phyloP scores from a whole-genome alignment of 2,797 vertebrate genomes.

The Poliocrania exsul region DNA sequence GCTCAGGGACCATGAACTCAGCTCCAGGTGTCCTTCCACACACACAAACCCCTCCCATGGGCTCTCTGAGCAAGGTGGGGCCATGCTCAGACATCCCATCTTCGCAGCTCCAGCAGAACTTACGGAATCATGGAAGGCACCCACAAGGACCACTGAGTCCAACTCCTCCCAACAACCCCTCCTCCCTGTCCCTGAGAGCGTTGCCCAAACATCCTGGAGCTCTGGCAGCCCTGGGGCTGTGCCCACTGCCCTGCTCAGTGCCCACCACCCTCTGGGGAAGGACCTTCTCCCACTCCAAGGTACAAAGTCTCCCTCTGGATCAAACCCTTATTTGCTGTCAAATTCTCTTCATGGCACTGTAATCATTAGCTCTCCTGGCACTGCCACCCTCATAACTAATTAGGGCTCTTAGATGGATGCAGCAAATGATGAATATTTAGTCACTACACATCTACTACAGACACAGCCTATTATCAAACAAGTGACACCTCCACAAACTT shows the following conservation, averaged over 20 bases:
- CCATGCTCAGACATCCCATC: fast-evolving
- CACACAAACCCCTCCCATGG: fast-evolving
- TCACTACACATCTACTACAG: neutral
- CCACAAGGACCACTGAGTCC: neutral
- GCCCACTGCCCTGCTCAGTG: neutral
- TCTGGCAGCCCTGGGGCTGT: neutral
- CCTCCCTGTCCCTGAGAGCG: neutral
- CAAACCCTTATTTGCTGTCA: neutral
- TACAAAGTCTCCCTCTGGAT: neutral
- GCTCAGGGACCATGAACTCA: neutral
- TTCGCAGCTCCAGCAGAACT: neutral
- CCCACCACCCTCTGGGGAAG: neutral
- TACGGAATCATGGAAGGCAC: too few relatives aligned
- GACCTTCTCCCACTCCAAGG: neutral
- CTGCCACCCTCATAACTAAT: constrained; percentile 15
- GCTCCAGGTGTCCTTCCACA: fast-evolving
- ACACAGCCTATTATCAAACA: constrained; percentile 54
- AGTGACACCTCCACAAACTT: constrained; percentile 46
- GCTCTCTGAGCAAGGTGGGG: fast-evolving
- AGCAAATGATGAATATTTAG: constrained; percentile 61
- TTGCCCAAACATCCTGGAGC: neutral
- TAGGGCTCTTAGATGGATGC: constrained; percentile 40
- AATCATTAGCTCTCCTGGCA: constrained; percentile 7
- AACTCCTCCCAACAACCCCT: fast-evolving
- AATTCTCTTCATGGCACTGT: neutral